Evolutionary conservation across 2,797 vertebrate species (phyloP), one percentile per base, ranked within the genome.

Genomic region (Meriones psammophilus): DNA sequence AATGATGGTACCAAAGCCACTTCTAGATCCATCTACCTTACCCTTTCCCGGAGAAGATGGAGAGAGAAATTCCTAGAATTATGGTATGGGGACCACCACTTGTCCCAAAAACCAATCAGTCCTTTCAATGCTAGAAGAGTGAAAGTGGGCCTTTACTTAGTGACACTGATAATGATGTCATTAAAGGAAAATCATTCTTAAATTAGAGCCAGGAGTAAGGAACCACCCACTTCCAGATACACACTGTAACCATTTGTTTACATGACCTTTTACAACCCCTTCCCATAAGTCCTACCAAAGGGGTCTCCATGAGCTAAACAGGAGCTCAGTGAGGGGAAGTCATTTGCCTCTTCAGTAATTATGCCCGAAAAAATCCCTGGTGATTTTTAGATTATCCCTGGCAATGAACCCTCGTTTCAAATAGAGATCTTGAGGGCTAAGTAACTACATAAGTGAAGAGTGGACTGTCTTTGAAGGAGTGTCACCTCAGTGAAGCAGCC

Each of bases 311-410:
- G 28, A 13, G 42, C 50, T 68, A 39, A 83, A 26, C 12, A 10
- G 39, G 28, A 7, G 3, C 24, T 87, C 39, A 3, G 8, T 1
- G 14, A 81, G 54, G 71, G 77, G 3, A 81, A 66, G 20, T 12
- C 39, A 56, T 22, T 54, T 93, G 15, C 62, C 0, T 74, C 26
- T 73, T 50, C n/a, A 14, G 4, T 33, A 13, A n/a, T n/a, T 42
- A 76, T 46, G 13, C 13, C 50, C 60, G 42, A 86, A 88, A 86
- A 88, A 83, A 13, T 71, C 28, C 74, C n/a, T 58, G 33, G 3
- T 17, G 62, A 87, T 81, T 94, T 89, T 86, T 58, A 91, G 28
- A 88, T 84, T 60, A 54, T 60, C 50, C 62, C 26, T 64, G n/a
- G 80, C 56, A 73, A 86, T 5, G 14, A 17, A 76, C 39, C 83